phyloP scores from a whole-genome alignment of 2,888 invertebrate genomes.

The Habrosyne pyritoides region DNA sequence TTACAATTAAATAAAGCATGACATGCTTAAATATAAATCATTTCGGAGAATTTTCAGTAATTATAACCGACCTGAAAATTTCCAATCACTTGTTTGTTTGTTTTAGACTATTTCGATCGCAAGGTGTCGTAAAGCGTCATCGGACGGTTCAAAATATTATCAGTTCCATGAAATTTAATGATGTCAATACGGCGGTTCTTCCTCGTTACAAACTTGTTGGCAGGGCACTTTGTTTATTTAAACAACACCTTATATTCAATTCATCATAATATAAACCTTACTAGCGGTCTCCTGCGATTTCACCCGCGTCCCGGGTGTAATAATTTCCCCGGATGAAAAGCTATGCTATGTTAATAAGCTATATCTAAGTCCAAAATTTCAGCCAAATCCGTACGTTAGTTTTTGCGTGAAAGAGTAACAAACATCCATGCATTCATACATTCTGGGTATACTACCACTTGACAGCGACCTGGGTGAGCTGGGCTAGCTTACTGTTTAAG shows the following conservation, averaged over 20 bases:
- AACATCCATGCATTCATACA: no score
- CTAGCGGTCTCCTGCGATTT: no score
- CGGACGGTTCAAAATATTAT: constrained; percentile 33
- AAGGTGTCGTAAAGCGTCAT: constrained; percentile 24
- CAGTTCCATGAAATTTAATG: constrained; percentile 33
- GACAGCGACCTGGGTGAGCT: no score
- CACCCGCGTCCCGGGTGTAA: no score
- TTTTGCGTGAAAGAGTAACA: no score
- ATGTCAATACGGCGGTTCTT: constrained; percentile 3
- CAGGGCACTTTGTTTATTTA: constrained; percentile 6
- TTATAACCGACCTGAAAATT: constrained; percentile 42
- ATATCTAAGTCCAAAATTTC: no score
- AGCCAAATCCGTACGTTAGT: no score
- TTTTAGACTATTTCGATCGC: constrained; percentile 34
- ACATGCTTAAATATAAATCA: not conserved
- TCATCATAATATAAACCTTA: not conserved
- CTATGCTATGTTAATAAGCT: no score
- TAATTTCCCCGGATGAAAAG: no score
- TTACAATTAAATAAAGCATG: not conserved
- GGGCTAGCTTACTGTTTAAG: no score
- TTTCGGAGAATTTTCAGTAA: constrained; percentile 16
- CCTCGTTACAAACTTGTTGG: constrained; percentile 8
- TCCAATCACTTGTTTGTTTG: constrained; percentile 55
- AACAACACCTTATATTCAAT: not conserved
- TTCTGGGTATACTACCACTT: no score